Conservation (phyloP, 92 coral and sea anemone species). For the Phymanthus crucifer region DNA sequence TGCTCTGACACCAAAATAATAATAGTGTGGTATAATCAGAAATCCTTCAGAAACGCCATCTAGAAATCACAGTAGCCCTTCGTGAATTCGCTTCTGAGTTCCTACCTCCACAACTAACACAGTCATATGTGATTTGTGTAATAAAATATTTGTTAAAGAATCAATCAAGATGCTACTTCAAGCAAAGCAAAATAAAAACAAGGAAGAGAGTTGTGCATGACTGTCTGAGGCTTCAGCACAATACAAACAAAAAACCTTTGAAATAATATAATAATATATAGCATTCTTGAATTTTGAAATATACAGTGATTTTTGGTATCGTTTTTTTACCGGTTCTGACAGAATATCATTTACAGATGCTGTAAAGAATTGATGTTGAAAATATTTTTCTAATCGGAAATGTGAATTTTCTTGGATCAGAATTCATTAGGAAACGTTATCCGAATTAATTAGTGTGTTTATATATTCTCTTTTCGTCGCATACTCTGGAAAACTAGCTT, state of each 20-base stretch:
- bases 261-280: not conserved
- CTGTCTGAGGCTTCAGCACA: not conserved
- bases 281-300: not conserved
- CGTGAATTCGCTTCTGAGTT: not conserved
- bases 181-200: not conserved
- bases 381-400: not conserved
- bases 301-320: not conserved
- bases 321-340: not conserved
- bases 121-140: too few species aligned
- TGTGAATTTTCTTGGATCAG: not conserved
- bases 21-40: not conserved
- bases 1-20: not conserved
- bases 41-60: not conserved
- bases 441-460: not conserved
- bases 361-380: not conserved
- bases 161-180: not conserved
- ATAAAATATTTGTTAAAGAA: not conserved
- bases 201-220: not conserved
- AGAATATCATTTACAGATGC: not conserved
- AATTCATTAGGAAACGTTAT: not conserved
- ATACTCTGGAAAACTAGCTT: not conserved
- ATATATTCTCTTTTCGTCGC: not conserved
- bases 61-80: not conserved
- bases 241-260: not conserved
- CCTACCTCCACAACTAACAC: not conserved